A percentile compares a stretch with the other conserved stretches of the same genome.
phyloP scores from a whole-genome alignment of 2,797 vertebrate genomes.

The Chaunax sp. region DNA sequence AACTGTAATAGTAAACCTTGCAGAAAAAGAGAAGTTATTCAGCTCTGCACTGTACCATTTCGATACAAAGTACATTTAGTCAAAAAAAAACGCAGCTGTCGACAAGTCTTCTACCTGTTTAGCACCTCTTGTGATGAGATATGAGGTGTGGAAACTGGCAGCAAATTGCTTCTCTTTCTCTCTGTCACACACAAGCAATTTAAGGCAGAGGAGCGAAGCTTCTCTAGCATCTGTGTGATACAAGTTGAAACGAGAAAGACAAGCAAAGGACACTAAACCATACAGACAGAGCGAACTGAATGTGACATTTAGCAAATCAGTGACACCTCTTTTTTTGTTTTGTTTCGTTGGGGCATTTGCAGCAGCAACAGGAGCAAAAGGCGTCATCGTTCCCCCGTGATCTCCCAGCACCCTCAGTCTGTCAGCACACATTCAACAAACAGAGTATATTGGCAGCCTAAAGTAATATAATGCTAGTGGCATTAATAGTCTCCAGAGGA shows the following conservation, averaged over 20 bases:
- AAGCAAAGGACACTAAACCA: conserved; percentile 41
- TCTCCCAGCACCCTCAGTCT: conserved; percentile 66
- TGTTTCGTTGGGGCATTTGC: conserved; percentile 11
- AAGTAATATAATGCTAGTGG: neutral
- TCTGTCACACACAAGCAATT: conserved; percentile 60
- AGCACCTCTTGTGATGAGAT: conserved; percentile 44
- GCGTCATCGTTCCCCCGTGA: conserved; percentile 31
- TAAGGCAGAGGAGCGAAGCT: conserved; percentile 42
- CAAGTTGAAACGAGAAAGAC: conserved; percentile 46
- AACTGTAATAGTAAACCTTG: conserved; percentile 10
- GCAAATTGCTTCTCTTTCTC: conserved; percentile 56
- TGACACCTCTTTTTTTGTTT: neutral
- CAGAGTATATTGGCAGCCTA: neutral
- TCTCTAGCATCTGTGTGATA: conserved; percentile 41
- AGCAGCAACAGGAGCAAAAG: conserved; percentile 46
- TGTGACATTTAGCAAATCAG: conserved; percentile 23
- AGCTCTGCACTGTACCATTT: neutral
- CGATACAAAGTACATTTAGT: conserved; percentile 16
- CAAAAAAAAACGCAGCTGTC: neutral
- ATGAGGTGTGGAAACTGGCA: conserved; percentile 53
- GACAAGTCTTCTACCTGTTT: conserved; percentile 30
- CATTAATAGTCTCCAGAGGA: neutral
- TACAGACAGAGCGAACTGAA: conserved; percentile 22
- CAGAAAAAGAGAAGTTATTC: neutral
- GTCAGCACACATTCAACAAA: conserved; percentile 30